Conservation (phyloP, 1,140 invertebrate genomes). For the Heliothis virescens region DNA sequence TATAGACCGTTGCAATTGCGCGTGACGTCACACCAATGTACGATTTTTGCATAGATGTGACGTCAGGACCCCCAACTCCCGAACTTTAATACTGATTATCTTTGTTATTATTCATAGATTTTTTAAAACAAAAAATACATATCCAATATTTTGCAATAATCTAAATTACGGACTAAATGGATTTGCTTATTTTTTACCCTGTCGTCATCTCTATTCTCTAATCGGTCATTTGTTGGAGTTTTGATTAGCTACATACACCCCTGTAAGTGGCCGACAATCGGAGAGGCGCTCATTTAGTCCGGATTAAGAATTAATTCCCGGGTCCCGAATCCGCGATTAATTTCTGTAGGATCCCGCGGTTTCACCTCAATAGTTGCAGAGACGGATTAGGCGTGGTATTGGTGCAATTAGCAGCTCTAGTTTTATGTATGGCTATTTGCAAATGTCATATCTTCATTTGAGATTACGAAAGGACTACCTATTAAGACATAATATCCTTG, state of each 20-base stretch:
- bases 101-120: too few species aligned
- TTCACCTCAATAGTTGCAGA: conserved; percentile 61
- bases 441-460: neutral
- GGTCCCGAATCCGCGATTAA: conserved; percentile 64
- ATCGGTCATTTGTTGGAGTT: conserved; percentile 38
- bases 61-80: too few species aligned
- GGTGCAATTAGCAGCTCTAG: neutral
- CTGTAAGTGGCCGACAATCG: conserved; percentile 58
- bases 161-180: too few species aligned
- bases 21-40: too few species aligned
- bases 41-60: too few species aligned
- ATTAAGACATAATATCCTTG: too few species aligned
- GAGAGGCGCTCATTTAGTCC: conserved; percentile 57
- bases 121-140: too few species aligned
- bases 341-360: conserved; percentile 58
- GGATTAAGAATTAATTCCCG: conserved; percentile 72
- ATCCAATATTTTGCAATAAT: too few species aligned
- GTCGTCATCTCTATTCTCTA: too few species aligned
- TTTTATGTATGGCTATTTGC: neutral
- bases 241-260: conserved; percentile 43
- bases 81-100: too few species aligned
- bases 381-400: conserved; percentile 33
- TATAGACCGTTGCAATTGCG: too few species aligned
- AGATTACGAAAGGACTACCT: neutral
- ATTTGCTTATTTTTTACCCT: too few species aligned